Base-by-base conservation (phyloP, 2,113 vertebrate species). In the Oreochromis tanganicae region DNA sequence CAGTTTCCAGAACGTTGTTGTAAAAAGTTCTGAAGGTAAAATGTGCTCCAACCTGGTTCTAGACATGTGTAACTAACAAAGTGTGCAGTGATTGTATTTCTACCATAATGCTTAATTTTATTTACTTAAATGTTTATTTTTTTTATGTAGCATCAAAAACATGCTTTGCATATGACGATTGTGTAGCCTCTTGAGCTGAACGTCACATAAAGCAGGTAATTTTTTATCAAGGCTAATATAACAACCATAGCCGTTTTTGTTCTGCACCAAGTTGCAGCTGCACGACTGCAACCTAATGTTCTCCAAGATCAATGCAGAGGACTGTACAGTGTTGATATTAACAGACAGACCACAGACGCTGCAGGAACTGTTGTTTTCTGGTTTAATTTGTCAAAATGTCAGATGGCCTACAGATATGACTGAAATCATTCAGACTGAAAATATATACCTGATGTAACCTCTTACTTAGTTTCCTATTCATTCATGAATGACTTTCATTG, bases 361-460 rank as follows among this genome's bases (percentile, higher is more conserved):
- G 66, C 38, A 27, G 21, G 14, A 17, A 17, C 21, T 17, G 21
- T 73, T 11, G 41, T 29, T 46, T 73, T 48, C 41, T 6, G 3
- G 2, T 75, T 9, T 0, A 17, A 48, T 46, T 73, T 27, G 68
- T 48, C 41, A 46, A 48, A 48, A 27, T 29, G n/a, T 41, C 36
- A 24, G 66, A 24, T 14, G 7, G 36, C 1, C 66, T 17, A 2
- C 9, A 75, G 24, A 29, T 75, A 0, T 34, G 29, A 0, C 55
- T 56, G 55, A 56, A 56, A 27, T 27, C 54, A 56, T 75, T 75
- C 71, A 75, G 68, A 75, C 68, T 48, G 0, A 48, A 75, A 17
- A 27, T 48, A 48, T 7, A 75, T 14, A 24, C 41, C 14, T 29
- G 24, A 19, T 75, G 24, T 48, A 10, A 75, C 24, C 43, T 19